Base-by-base conservation (phyloP, 1,140 invertebrate species). In the Gonatopus flavifemur region DNA sequence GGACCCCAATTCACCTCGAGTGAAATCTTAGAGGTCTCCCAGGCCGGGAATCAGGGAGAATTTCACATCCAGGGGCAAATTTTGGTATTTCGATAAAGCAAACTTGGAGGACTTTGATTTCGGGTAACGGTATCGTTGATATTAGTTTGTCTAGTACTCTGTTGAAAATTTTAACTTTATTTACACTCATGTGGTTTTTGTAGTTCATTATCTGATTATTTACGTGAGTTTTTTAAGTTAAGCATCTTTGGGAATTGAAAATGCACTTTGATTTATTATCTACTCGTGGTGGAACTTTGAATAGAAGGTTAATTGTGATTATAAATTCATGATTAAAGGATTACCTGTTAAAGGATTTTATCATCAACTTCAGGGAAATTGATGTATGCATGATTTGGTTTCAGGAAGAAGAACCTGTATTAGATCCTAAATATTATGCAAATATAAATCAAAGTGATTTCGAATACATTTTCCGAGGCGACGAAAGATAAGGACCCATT, bases 361-460 rank as follows among this genome's bases (percentile, higher is more conserved):
- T 25, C 4, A 25, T 20, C 28, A 40, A 49, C 42, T 52, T 37
- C 41, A 13, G n/a, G 7, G n/a, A 33, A 15, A 49, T 36, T 35
- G 8, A 43, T 47, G 18, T 20, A 38, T 19, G 19, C 19, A 44
- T 12, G 8, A 36, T 49, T 19, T 46, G 18, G 25, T 28, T 52
- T 55, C 45, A 91, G 83, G 84, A 89, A 59, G 88, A 88, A 6
- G 77, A 88, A 62, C 84, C 89, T 49, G 86, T 97, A 12, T 85
- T 85, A 38, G 86, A 90, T 74, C 85, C 94, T 5, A 79, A 83
- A 31, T 93, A 82, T 72, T 96, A 92, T 78, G 85, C 88, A 0
- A 82, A 81, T 58, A 84, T 96, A 31, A 85, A 84, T 1, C 66
- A 78, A 44, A 79, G 87, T 15, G 80, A 93, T 22, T 66, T 94